Evolutionary conservation across 2,797 vertebrate species (phyloP), one percentile per base, ranked within the genome.

Genomic region (Ptychobarbus kaznakovi): DNA sequence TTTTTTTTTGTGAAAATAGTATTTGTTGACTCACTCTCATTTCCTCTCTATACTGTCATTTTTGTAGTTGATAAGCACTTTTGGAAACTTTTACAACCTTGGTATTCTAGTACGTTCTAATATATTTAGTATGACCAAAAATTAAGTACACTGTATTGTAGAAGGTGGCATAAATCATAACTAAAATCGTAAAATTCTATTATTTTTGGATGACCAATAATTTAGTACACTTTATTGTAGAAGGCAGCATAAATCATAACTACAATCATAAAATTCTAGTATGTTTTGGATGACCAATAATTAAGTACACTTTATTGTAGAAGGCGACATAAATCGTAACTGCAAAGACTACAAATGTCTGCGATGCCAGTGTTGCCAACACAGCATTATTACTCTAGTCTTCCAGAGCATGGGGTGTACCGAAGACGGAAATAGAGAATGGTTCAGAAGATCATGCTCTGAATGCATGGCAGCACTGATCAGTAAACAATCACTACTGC

Each of bases 401-500:
- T 44, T 22, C 53, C 56, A 11, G 25, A 82, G 81, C 28, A 32
- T 16, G 42, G 42, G 70, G 81, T n/a, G 58, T 46, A 80, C 10
- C 1, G 16, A 46, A 49, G 58, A 49, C 0, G 35, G 42, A 66
- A 80, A 66, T 12, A 49, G 61, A 80, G 61, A 46, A 49, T 44
- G 56, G 56, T 79, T 65, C 40, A 63, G 38, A 28, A 42, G 77
- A 80, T 65, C 40, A 32, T 80, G 42, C 6, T 66, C 42, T 46
- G 78, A 80, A 65, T 80, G 44, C 25, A 80, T 32, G 42, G 16
- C 10, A 35, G 40, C 18, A 15, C 77, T 80, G 58, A 66, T 66
- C 61, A 66, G 42, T 66, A 49, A 49, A 66, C 78, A 80, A 87
- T 90, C 91, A 87, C 79, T 87, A 85, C 90, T 40, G 7, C 85